These are phyloP conservation scores for Achlya flavicornis DNA, from an alignment of 2,888 invertebrate species.

Conservation along the genomic window DNA sequence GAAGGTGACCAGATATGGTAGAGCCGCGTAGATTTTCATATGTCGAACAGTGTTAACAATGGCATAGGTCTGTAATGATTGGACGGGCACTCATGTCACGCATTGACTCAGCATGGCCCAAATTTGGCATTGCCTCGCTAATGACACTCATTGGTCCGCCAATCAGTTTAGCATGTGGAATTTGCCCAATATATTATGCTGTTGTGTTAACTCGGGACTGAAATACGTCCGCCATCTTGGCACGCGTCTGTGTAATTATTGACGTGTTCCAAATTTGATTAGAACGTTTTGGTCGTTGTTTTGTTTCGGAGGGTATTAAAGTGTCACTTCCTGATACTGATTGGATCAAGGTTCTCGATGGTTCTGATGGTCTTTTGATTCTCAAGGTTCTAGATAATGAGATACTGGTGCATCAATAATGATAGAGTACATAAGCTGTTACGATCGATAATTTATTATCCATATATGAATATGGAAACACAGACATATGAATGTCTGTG, in stretches of 20 bases:
- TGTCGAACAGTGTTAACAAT: constrained; percentile 24
- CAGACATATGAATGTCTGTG: too few species aligned
- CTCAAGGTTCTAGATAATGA: too few species aligned
- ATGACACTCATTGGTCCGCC: constrained; percentile 70
- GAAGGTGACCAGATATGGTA: constrained; percentile 29
- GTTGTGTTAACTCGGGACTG: constrained; percentile 19
- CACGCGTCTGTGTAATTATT: constrained; percentile 55
- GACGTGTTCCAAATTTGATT: constrained; percentile 55
- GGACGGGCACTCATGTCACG: constrained; percentile 49
- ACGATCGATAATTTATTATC: too few species aligned
- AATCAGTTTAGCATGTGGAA: constrained; percentile 70
- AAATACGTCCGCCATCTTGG: constrained; percentile 44
- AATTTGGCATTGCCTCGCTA: constrained; percentile 68
- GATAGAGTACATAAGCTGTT: too few species aligned
- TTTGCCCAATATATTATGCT: constrained; percentile 62
- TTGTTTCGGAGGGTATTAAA: background rate
- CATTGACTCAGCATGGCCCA: constrained; percentile 55
- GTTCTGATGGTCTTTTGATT: background rate
- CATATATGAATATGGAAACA: too few species aligned
- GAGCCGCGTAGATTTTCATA: constrained; percentile 26
- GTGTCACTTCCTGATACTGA: constrained; percentile 1
- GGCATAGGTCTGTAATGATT: constrained; percentile 36
- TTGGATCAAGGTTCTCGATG: background rate
- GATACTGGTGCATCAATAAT: too few species aligned
- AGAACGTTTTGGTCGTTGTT: constrained; percentile 13